A percentile compares a stretch with the other conserved stretches of the same genome.
Evolutionary conservation across 2,113 vertebrate genomes (phyloP).

Genomic region (Oostethus manadensis): DNA sequence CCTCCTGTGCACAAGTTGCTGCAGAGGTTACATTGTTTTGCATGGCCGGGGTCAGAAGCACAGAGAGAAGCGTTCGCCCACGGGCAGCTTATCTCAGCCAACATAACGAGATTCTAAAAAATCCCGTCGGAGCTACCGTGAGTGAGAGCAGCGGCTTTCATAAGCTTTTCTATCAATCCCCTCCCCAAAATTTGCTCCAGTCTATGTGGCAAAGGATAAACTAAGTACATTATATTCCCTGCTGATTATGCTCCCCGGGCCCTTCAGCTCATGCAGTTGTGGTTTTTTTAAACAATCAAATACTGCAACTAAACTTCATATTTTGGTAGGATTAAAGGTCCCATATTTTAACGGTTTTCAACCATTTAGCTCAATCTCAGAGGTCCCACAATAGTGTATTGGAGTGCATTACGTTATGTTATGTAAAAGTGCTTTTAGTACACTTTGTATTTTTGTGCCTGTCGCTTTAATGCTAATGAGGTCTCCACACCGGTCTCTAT

Average conservation of each 20-base stretch:
- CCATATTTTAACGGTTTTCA: no score
- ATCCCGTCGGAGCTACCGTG: conserved; percentile 49
- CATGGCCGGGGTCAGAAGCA: conserved; percentile 55
- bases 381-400: no score
- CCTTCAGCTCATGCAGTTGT: conserved; percentile 1
- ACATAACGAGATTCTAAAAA: conserved; percentile 45
- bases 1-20: conserved; percentile 10
- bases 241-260: conserved; percentile 13
- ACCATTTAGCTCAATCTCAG: no score
- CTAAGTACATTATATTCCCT: conserved; percentile 17
- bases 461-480: no score
- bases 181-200: conserved; percentile 14
- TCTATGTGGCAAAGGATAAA: conserved; percentile 13
- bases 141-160: conserved; percentile 25
- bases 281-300: no score
- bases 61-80: conserved; percentile 46
- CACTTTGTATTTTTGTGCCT: no score
- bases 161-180: background rate
- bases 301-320: no score
- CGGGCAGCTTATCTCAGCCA: conserved; percentile 54
- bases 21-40: conserved; percentile 37
- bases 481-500: no score
- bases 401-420: no score
- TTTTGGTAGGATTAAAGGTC: no score
- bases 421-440: no score